These are phyloP conservation scores for Rhinichthys osculus DNA, from an alignment of 2,797 vertebrate genomes.

Conservation along the genomic window DNA sequence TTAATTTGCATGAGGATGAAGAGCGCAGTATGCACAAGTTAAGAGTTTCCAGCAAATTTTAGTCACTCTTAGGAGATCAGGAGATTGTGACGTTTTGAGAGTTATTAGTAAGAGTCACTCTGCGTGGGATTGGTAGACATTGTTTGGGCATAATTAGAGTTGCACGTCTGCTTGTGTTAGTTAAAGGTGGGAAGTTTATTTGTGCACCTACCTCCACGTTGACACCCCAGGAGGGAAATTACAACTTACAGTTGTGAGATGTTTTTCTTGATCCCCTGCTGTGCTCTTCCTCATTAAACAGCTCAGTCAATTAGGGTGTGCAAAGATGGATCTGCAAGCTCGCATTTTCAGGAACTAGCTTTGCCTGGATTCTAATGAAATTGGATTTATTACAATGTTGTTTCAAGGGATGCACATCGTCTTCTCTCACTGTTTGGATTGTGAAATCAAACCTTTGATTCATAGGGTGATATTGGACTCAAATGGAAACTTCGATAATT, in stretches of 20 bases:
- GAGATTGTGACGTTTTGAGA: background rate
- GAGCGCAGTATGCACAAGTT: background rate
- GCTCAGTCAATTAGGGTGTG: constrained; percentile 4
- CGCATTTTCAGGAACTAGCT: constrained; percentile 27
- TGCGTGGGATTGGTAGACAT: background rate
- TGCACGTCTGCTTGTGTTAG: background rate
- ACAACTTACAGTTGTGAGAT: background rate
- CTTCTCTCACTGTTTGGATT: background rate
- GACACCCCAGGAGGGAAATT: background rate
- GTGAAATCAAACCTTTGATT: constrained; percentile 10
- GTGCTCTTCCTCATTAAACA: constrained; percentile 40
- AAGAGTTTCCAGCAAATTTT: constrained; percentile 18
- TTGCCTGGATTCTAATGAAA: constrained; percentile 11
- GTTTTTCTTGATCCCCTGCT: constrained; percentile 6
- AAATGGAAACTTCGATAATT: constrained; percentile 28
- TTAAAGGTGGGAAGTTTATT: background rate
- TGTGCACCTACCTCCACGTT: background rate
- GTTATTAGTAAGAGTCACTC: background rate
- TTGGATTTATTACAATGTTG: background rate
- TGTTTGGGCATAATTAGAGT: background rate
- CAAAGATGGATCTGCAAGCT: constrained; percentile 37
- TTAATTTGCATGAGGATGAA: constrained; percentile 14
- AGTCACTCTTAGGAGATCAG: background rate
- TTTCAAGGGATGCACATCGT: background rate
- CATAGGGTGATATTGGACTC: background rate